Percentiles rank a stretch among this genome's conserved stretches.
These are phyloP conservation scores for Allophyes oxyacanthae DNA, from an alignment of 2,888 invertebrate genomes.

Conservation along the genomic window DNA sequence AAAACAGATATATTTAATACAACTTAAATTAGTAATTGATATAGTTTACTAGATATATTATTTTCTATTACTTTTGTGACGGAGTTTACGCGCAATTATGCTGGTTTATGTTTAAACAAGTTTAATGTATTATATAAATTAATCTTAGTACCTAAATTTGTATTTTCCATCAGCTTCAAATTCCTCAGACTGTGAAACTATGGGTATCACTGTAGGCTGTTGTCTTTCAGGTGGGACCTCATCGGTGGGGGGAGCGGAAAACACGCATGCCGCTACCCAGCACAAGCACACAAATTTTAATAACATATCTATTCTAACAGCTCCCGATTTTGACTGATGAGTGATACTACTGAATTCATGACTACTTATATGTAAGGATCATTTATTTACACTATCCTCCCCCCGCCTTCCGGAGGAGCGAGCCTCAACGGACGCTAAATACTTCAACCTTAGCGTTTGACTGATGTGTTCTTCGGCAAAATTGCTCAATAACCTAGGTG, in stretches of 20 bases:
- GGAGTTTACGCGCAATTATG: no score
- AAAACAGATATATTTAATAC: no score
- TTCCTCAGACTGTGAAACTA: constrained; percentile 86
- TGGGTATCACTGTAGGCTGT: constrained; percentile 83
- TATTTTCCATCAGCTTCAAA: constrained; percentile 86
- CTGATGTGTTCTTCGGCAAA: constrained; percentile 84
- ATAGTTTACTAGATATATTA: no score
- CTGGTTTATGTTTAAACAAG: no score
- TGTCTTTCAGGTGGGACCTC: constrained; percentile 74
- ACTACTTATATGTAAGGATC: constrained; percentile 86
- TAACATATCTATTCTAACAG: constrained; percentile 74
- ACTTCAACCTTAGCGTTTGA: constrained; percentile 87
- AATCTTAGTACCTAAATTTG: constrained; percentile 81
- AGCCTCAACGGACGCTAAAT: constrained; percentile 85
- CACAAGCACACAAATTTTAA: constrained; percentile 69
- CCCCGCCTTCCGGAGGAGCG: constrained; percentile 82
- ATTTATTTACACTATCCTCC: constrained; percentile 87
- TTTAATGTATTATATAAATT: background rate
- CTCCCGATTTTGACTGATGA: constrained; percentile 78
- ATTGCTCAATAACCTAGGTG: constrained; percentile 86
- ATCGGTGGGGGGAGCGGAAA: constrained; percentile 70
- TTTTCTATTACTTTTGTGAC: no score
- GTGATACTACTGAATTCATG: constrained; percentile 83
- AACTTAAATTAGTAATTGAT: no score
- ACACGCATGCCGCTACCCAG: constrained; percentile 60